Evolutionary conservation across 2,113 vertebrate species (phyloP).

Genomic region (Epinephelus cyanopodus): DNA sequence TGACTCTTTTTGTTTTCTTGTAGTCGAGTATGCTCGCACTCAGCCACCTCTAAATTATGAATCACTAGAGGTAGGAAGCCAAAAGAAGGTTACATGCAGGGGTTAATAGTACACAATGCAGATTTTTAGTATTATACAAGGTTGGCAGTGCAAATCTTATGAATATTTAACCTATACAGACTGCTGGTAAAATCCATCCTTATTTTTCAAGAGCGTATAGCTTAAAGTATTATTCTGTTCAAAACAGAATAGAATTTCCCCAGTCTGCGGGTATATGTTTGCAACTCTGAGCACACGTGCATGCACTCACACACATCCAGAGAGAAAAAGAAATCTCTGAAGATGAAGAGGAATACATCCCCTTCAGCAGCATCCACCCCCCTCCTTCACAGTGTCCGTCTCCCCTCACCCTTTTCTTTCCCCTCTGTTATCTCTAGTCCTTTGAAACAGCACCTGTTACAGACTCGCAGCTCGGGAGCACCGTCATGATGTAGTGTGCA

Average conservation of each 20-base stretch:
- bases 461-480: conserved; percentile 67
- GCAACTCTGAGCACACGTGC: background rate
- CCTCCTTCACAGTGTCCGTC: conserved; percentile 47
- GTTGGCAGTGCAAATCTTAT: conserved; percentile 33
- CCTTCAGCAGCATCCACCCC: conserved; percentile 33
- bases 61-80: background rate
- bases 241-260: conserved; percentile 43
- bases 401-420: conserved; percentile 44
- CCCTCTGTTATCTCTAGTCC: conserved; percentile 72
- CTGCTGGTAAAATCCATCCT: conserved; percentile 8
- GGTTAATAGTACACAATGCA: conserved; percentile 13
- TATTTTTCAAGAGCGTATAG: conserved; percentile 9
- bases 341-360: conserved; percentile 71
- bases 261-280: conserved; percentile 7
- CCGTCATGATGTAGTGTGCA: conserved; percentile 63
- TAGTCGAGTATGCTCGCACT: background rate
- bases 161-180: conserved; percentile 46
- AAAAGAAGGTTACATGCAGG: background rate
- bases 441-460: conserved; percentile 84
- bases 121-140: background rate
- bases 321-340: conserved; percentile 53
- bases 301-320: background rate
- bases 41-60: conserved; percentile 22
- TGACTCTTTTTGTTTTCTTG: conserved; percentile 20
- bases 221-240: conserved; percentile 53